Evolutionary conservation across 2,888 invertebrate genomes (phyloP), one percentile per base, ranked within the genome.

Genomic region (Phyto melanocephala): DNA sequence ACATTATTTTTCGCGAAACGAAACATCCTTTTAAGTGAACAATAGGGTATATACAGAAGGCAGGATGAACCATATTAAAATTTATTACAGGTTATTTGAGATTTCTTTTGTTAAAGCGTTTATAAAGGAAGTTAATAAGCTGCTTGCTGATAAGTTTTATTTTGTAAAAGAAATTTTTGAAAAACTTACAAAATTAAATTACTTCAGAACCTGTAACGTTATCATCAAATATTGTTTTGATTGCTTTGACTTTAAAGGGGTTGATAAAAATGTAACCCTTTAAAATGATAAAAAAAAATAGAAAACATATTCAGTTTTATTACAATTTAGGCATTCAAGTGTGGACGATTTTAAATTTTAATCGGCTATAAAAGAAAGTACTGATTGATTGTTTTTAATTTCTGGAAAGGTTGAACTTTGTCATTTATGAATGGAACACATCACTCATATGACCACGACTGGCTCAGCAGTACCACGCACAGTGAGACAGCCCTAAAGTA

Each of bases 11-110:
- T 35, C 40, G 52, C 68, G 42, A 54, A 76, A 76, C 40, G 45
- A 72, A 77, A 67, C 24, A 63, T 77, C 52, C 42, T 71, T 60
- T 1, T 17, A 11, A 3, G n/a, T 2, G 13, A 42, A 42, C 24
- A 20, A 8, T 22, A 67, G 17, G 54, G 5, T 15, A 47, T 20
- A 1, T n/a, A 4, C 8, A 40, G 50, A 42, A 52, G n/a, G 11
- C 71, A 72, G 79, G 79, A 82, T 60, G 45, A 56, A 63, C 15
- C 79, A 63, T 82, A 82, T 82, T 82, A 79, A 76, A 79, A 67
- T 79, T 79, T 82, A 82, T 82, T 50, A 24, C 63, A 60, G 6
- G 40, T 70, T 50, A 17, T 78, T 56, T 37, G 4, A 13, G 37
- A 63, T 37, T 56, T 68, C 42, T 74, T 42, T 63, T 56, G 54